A percentile compares a stretch with the other conserved stretches of the same genome.
Conservation (phyloP, 2,797 vertebrate genomes). For the Gadopsis marmoratus region DNA sequence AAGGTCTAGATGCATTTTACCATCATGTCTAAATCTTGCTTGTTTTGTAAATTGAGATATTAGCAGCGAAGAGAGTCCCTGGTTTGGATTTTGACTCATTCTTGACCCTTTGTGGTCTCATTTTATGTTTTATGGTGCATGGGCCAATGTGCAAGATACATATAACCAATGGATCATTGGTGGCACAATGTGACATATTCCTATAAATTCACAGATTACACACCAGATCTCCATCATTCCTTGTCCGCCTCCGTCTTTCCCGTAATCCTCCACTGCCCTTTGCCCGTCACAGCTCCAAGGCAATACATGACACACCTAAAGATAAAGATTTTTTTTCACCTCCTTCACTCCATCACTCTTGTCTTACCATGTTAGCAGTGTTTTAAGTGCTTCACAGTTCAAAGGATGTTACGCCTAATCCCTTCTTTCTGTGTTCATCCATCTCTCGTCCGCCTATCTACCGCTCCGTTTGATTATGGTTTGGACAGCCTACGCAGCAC, state of each 20-base stretch:
- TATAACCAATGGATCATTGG: conserved; percentile 2
- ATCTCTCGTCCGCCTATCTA: conserved; percentile 17
- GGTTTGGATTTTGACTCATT: background rate
- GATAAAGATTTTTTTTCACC: background rate
- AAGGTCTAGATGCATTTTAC: background rate
- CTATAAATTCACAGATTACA: conserved; percentile 14
- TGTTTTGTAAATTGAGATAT: background rate
- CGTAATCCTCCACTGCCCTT: background rate
- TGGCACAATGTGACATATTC: conserved; percentile 8
- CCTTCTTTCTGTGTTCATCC: conserved; percentile 3
- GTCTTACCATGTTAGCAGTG: conserved; percentile 15
- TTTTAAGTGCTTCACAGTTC: conserved; percentile 39
- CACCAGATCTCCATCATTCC: conserved; percentile 13
- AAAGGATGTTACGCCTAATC: conserved; percentile 14
- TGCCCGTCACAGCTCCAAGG: background rate
- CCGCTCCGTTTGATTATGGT: conserved; percentile 38
- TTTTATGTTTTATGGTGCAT: background rate
- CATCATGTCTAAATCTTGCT: background rate
- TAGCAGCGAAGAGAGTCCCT: background rate
- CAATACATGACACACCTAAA: background rate
- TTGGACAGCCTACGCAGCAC: conserved; percentile 20
- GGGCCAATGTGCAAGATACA: background rate
- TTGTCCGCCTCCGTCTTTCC: background rate
- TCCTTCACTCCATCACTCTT: background rate
- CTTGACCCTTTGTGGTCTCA: background rate